These are phyloP conservation scores for Andrena cerasifolii DNA, from an alignment of 1,140 invertebrate genomes.

Conservation along the genomic window DNA sequence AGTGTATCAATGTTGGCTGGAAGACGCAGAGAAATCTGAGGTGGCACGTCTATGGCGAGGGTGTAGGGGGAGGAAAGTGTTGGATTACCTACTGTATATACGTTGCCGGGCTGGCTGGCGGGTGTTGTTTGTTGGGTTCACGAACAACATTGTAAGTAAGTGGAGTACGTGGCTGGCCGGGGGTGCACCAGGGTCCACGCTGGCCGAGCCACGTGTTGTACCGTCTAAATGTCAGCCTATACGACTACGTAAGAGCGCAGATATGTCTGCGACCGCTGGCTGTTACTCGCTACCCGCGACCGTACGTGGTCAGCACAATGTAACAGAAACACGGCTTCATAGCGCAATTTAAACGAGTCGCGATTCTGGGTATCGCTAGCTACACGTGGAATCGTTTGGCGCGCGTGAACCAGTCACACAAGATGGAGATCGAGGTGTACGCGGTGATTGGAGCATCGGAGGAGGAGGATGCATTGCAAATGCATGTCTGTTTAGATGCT, in stretches of 20 bases:
- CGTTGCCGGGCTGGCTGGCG: slow-evolving; percentile 32
- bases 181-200: slow-evolving; percentile 15
- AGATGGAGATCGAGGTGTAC: slow-evolving; percentile 2
- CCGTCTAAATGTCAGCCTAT: slow-evolving; percentile 56
- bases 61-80: slow-evolving; percentile 34
- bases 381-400: slow-evolving; percentile 40
- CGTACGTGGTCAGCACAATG: slow-evolving; percentile 59
- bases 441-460: background rate
- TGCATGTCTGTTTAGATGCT: too few species aligned
- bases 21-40: slow-evolving; percentile 63
- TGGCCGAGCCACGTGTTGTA: slow-evolving; percentile 41
- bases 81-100: slow-evolving; percentile 55
- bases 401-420: slow-evolving; percentile 27
- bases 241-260: slow-evolving; percentile 26
- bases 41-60: slow-evolving; percentile 32
- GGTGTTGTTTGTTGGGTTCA: slow-evolving; percentile 58
- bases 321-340: slow-evolving; percentile 56
- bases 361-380: slow-evolving; percentile 52
- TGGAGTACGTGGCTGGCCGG: slow-evolving; percentile 32
- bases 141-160: slow-evolving; percentile 68
- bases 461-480: too few species aligned
- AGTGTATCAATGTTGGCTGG: slow-evolving; percentile 42
- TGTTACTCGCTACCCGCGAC: slow-evolving; percentile 11
- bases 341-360: slow-evolving; percentile 47
- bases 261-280: slow-evolving; percentile 16